Evolutionary conservation across 1,140 invertebrate species (phyloP).

Genomic region (Lasioglossum baleicum): DNA sequence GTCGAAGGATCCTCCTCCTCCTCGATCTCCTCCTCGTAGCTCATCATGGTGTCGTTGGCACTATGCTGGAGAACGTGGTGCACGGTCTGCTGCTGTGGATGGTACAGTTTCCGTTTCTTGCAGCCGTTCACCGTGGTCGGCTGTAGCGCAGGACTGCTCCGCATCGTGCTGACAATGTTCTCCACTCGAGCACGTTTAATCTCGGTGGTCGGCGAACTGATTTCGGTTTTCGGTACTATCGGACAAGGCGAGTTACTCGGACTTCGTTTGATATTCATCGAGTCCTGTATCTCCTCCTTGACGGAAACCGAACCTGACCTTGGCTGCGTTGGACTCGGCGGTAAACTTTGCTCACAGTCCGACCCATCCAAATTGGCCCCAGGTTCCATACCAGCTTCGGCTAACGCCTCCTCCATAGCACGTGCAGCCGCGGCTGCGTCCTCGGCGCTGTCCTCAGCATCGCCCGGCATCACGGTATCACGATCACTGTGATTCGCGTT

Average conservation of each 20-base stretch:
- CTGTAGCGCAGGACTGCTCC: conserved; percentile 88
- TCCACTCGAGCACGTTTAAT: conserved; percentile 95
- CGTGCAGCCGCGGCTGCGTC: conserved; percentile 81
- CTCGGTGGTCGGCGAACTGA: conserved; percentile 82
- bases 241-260: conserved; percentile 76
- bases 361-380: conserved; percentile 84
- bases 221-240: conserved; percentile 74
- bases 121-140: conserved; percentile 91
- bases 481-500: conserved; percentile 75
- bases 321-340: conserved; percentile 82
- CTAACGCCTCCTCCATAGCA: conserved; percentile 82
- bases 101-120: conserved; percentile 98
- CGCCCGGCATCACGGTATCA: conserved; percentile 82
- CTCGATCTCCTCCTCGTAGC: conserved; percentile 88
- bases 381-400: conserved; percentile 81
- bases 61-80: conserved; percentile 76
- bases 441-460: conserved; percentile 82
- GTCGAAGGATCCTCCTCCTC: conserved; percentile 86
- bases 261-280: conserved; percentile 78
- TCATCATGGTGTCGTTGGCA: conserved; percentile 87
- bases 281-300: conserved; percentile 84
- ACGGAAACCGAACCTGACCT: conserved; percentile 81
- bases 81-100: conserved; percentile 92
- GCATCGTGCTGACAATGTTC: conserved; percentile 95
- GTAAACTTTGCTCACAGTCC: conserved; percentile 85